Evolutionary conservation across 2,888 invertebrate genomes (phyloP), one percentile per base, ranked within the genome.

Genomic region (Leptinotarsa juncta): DNA sequence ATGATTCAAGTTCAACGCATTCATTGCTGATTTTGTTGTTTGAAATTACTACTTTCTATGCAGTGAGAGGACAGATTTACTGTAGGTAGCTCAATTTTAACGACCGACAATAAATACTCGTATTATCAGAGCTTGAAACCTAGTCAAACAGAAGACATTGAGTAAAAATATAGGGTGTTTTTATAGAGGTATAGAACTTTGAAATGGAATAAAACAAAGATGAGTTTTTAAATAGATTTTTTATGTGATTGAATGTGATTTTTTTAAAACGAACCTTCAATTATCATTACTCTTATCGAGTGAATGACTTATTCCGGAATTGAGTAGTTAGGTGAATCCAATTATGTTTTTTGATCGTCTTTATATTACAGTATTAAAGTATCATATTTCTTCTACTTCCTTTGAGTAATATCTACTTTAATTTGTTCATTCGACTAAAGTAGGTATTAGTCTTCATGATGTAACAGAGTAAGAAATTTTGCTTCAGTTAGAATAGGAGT

Each of bases 351-450:
- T 57, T 23, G 20, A 4, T 57, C 20, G 15, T 57, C 57, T 15
- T 51, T 16, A 16, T 51, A 51, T 48, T 48, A 51, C 42, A 51
- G 50, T 23, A 67, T 48, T 67, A 12, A 23, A 67, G 51, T 67
- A 67, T 48, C 12, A 49, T 50, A 14, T 23, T 67, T 67, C 49
- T 32, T 51, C 51, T 16, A 49, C 51, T 67, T 67, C 51, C 42
- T 20, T 23, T 42, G 18, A 42, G 15, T 23, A 67, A 67, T 67
- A n/a, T 14, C 67, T 20, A 67, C 57, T 57, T 57, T 15, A 23
- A 16, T 57, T 2, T 1, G 23, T 23, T 23, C 20, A 14, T 57
- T 57, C n/a, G 16, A 51, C 4, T 51, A 1, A n/a, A 51, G 51
- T 51, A 23, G 20, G 20, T 57, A 20, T 20, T 23, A 23, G 20